Evolutionary conservation across 1,140 invertebrate genomes (phyloP).

Genomic region (Leptinotarsa defecta): DNA sequence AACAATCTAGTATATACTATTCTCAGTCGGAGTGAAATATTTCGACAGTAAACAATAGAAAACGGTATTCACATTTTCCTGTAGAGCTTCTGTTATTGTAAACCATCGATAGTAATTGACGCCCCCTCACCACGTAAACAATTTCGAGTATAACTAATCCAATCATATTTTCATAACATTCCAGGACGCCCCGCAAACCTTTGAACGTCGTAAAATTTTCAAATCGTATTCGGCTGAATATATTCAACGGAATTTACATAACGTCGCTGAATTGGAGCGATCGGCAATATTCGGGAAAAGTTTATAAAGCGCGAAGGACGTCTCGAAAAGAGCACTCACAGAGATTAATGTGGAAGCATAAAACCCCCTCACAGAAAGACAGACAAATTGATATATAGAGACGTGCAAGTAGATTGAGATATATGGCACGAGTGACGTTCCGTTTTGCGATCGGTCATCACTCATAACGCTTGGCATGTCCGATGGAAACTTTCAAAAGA

Average conservation of each 20-base stretch:
- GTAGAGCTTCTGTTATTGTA: neutral
- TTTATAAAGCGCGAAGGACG: conserved; percentile 41
- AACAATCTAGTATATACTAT: too few relatives aligned
- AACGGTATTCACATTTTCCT: neutral
- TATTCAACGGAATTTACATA: conserved; percentile 48
- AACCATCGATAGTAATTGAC: neutral
- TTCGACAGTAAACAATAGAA: too few relatives aligned
- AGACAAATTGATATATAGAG: conserved; percentile 51
- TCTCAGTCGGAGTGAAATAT: too few relatives aligned
- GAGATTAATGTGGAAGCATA: conserved; percentile 49
- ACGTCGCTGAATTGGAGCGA: conserved; percentile 42
- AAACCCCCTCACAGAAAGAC: conserved; percentile 41
- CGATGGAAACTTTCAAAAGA: conserved; percentile 21
- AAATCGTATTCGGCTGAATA: conserved; percentile 17
- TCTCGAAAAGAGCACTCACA: conserved; percentile 41
- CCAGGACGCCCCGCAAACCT: neutral
- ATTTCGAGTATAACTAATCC: neutral
- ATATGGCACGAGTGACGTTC: conserved; percentile 42
- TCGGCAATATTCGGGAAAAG: conserved; percentile 42
- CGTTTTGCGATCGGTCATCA: conserved; percentile 40
- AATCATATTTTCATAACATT: neutral
- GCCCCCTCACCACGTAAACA: neutral
- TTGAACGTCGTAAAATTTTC: conserved; percentile 11
- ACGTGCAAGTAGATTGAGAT: conserved; percentile 47
- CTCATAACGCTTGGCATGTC: conserved; percentile 40